These are phyloP conservation scores for Drosophila sturtevanti DNA, from an alignment of 1,140 invertebrate species.

Conservation along the genomic window DNA sequence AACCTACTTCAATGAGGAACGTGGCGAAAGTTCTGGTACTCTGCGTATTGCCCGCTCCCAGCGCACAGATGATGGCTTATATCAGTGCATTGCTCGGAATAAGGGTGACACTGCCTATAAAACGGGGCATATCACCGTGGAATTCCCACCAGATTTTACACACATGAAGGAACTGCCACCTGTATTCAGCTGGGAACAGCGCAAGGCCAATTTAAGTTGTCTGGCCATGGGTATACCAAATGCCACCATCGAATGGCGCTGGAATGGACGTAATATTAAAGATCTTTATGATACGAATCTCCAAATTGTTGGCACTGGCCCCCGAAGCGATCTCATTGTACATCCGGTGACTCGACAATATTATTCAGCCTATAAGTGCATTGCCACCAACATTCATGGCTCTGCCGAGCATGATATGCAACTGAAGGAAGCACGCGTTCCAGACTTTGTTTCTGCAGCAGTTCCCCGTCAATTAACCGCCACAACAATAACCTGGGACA, in stretches of 20 bases:
- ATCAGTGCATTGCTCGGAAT: slow-evolving; percentile 93
- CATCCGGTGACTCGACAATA: slow-evolving; percentile 86
- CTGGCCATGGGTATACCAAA: slow-evolving; percentile 91
- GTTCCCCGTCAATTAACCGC: slow-evolving; percentile 88
- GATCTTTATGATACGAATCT: slow-evolving; percentile 85
- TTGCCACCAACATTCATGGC: slow-evolving; percentile 91
- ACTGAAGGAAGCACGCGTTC: slow-evolving; percentile 88
- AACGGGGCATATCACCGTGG: slow-evolving; percentile 92
- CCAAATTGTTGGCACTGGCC: slow-evolving; percentile 86
- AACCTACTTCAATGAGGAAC: slow-evolving; percentile 84
- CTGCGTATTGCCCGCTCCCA: slow-evolving; percentile 86
- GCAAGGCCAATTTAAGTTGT: slow-evolving; percentile 93
- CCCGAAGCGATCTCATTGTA: slow-evolving; percentile 88
- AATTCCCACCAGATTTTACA: slow-evolving; percentile 91
- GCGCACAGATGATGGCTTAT: slow-evolving; percentile 92
- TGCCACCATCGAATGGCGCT: slow-evolving; percentile 93
- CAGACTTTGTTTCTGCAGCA: slow-evolving; percentile 83
- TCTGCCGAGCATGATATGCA: slow-evolving; percentile 86
- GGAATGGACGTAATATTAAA: slow-evolving; percentile 84
- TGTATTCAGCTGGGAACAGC: slow-evolving; percentile 91
- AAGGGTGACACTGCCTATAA: slow-evolving; percentile 88
- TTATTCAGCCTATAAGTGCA: slow-evolving; percentile 92
- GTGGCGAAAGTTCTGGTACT: slow-evolving; percentile 86
- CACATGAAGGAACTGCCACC: slow-evolving; percentile 87
- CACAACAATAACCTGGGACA: slow-evolving; percentile 91